Conservation (phyloP, 2,888 invertebrate species). For the Mesodorylaimus sp. region DNA sequence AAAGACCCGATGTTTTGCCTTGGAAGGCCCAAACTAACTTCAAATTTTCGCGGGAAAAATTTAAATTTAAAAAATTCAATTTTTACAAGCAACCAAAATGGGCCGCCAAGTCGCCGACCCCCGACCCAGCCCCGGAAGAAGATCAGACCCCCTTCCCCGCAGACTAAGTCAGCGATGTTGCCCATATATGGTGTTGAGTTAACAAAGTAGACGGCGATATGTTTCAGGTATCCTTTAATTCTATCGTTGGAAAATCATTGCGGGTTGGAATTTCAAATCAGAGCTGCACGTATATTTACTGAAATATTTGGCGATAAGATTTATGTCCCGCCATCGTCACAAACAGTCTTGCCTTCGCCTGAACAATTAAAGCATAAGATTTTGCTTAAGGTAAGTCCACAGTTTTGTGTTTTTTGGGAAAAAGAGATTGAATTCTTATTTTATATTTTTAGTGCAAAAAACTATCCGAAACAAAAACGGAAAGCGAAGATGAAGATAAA, state of each 20-base stretch:
- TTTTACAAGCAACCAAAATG: no score
- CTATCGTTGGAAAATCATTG: constrained; percentile 40
- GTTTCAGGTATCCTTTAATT: constrained; percentile 26
- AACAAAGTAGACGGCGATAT: no score
- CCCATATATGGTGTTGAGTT: no score
- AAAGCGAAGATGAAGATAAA: no score
- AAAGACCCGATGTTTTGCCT: no score
- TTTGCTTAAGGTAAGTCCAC: constrained; percentile 20
- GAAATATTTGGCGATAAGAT: constrained; percentile 35
- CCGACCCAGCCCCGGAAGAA: no score
- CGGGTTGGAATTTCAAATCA: constrained; percentile 32
- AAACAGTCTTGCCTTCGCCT: constrained; percentile 25
- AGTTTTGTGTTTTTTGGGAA: not conserved
- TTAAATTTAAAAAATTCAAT: no score
- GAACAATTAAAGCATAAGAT: constrained; percentile 24
- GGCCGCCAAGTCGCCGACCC: no score
- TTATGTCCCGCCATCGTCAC: constrained; percentile 32
- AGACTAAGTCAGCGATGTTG: no score
- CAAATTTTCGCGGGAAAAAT: not conserved
- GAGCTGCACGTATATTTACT: constrained; percentile 34
- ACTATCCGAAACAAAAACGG: not conserved
- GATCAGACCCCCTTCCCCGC: no score
- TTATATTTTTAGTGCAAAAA: not conserved
- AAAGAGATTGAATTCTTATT: not conserved
- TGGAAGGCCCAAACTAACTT: no score